Evolutionary conservation across 2,113 vertebrate genomes (phyloP).

Genomic region (Gobius niger): DNA sequence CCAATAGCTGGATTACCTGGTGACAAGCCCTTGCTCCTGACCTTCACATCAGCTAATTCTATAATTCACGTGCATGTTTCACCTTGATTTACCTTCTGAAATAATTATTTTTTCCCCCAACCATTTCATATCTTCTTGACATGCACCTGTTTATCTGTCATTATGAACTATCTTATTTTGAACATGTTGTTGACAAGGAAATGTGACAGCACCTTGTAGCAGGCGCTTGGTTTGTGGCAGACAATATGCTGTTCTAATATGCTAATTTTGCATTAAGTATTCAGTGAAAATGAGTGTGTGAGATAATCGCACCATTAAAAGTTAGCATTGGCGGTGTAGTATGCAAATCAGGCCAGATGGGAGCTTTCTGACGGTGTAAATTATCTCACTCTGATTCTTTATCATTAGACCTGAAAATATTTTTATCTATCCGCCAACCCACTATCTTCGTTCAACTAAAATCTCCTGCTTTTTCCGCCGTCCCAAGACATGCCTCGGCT

Average conservation of each 20-base stretch:
- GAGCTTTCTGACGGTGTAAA: slow-evolving; percentile 66
- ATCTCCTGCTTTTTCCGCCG: slow-evolving; percentile 51
- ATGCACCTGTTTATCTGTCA: slow-evolving; percentile 1
- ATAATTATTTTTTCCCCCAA: not conserved
- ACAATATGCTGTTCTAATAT: slow-evolving; percentile 75
- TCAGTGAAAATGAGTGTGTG: slow-evolving; percentile 69
- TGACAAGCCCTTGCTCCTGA: not conserved
- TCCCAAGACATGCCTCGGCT: slow-evolving; percentile 52
- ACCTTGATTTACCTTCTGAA: not conserved
- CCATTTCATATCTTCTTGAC: not conserved
- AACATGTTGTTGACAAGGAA: slow-evolving; percentile 33
- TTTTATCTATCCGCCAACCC: slow-evolving; percentile 9
- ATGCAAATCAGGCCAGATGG: slow-evolving; percentile 73
- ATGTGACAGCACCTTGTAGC: slow-evolving; percentile 55
- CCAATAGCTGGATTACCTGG: not conserved
- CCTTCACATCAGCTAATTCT: not conserved
- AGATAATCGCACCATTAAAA: slow-evolving; percentile 75
- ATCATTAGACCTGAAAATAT: slow-evolving; percentile 32
- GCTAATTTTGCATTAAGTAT: slow-evolving; percentile 68
- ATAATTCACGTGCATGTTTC: not conserved
- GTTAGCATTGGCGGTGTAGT: slow-evolving; percentile 66
- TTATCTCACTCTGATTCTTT: slow-evolving; percentile 47
- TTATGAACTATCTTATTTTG: not conserved
- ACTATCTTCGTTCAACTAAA: slow-evolving; percentile 44
- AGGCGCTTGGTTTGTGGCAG: slow-evolving; percentile 47